Evolutionary conservation across 2,888 invertebrate genomes (phyloP).

Genomic region (Diplolepis rosae): DNA sequence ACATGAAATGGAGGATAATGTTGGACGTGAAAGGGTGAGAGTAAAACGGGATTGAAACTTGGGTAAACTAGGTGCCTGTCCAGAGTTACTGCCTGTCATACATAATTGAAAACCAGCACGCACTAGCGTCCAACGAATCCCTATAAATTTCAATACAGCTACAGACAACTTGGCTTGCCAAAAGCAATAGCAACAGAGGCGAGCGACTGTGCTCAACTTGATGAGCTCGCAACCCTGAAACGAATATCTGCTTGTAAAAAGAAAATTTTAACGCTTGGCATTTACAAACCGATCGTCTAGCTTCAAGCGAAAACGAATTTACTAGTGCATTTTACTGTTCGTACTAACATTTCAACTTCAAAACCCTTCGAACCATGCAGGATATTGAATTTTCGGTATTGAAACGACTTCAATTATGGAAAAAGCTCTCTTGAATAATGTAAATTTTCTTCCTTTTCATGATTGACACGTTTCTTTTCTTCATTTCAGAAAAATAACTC

Average conservation of each 20-base stretch:
- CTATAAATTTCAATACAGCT: constrained; percentile 53
- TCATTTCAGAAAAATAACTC: no score
- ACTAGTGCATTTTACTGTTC: background rate
- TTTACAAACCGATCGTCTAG: background rate
- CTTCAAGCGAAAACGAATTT: background rate
- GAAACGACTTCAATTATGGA: background rate
- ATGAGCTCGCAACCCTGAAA: background rate
- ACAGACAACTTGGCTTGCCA: constrained; percentile 45
- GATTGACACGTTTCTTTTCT: background rate
- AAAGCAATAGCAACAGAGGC: constrained; percentile 36
- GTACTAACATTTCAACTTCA: background rate
- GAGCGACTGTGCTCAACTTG: constrained; percentile 9
- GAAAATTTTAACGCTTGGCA: constrained; percentile 16
- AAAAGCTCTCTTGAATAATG: background rate
- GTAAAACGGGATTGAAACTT: constrained; percentile 26
- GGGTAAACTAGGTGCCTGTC: constrained; percentile 40
- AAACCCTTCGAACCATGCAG: background rate
- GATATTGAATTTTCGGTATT: background rate
- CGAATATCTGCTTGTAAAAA: constrained; percentile 17
- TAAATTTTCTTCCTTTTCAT: background rate
- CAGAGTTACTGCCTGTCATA: constrained; percentile 54
- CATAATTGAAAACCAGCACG: constrained; percentile 56
- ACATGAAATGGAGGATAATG: background rate
- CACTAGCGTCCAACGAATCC: constrained; percentile 48
- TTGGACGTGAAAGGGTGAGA: constrained; percentile 2